Percentiles rank a stretch among this genome's conserved stretches.
Evolutionary conservation across 2,113 vertebrate species (phyloP).

Genomic region (Syngnathus scovelli): DNA sequence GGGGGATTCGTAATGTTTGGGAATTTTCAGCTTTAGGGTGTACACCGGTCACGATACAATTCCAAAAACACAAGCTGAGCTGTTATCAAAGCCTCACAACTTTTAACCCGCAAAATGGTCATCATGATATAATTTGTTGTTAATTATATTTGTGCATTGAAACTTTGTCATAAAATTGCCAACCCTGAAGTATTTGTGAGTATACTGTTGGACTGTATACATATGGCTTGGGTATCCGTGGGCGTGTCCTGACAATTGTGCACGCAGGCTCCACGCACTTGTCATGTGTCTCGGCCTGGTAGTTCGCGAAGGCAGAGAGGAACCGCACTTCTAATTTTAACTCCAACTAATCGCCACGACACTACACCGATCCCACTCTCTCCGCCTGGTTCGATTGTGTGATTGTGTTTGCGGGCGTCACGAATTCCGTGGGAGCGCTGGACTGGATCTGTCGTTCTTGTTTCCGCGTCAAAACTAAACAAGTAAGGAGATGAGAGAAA

Average conservation of each 20-base stretch:
- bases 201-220: neutral
- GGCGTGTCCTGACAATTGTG: conserved; percentile 17
- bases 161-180: too few relatives aligned
- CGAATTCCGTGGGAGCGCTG: neutral
- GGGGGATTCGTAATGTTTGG: too few relatives aligned
- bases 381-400: neutral
- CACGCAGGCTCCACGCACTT: conserved; percentile 33
- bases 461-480: neutral
- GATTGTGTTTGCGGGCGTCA: neutral
- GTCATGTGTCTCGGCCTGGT: conserved; percentile 28
- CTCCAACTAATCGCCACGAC: conserved; percentile 11
- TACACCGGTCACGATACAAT: too few relatives aligned
- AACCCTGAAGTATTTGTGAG: too few relatives aligned
- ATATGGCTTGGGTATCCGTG: neutral
- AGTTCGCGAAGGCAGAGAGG: conserved; percentile 19
- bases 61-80: too few relatives aligned
- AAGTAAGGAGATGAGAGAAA: neutral
- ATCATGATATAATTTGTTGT: too few relatives aligned
- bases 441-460: neutral
- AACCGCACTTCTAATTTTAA: conserved; percentile 57
- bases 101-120: neutral
- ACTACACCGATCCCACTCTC: conserved; percentile 1
- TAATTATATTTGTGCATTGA: neutral
- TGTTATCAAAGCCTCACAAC: too few relatives aligned
- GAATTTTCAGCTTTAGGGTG: too few relatives aligned